Base-by-base conservation (phyloP, 2,888 invertebrate genomes). In the Apomyelois bistriatella region DNA sequence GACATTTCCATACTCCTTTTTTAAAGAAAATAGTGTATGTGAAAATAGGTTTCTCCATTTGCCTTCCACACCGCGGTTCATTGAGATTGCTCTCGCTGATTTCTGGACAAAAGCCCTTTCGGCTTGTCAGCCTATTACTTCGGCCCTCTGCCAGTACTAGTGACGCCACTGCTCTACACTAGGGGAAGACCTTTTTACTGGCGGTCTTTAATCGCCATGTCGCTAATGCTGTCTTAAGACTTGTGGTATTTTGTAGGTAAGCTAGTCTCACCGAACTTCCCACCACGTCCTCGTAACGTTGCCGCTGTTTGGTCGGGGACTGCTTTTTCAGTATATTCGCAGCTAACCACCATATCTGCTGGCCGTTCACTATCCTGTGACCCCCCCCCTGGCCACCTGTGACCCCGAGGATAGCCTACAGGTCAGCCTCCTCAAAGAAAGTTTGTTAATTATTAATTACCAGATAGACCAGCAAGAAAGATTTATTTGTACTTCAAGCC, bases 311-410 rank as follows among this genome's bases (percentile, higher is more conserved):
- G 53, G 53, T 53, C 51, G 53, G 53, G 53, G 56, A 43, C 53
- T 53, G 53, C 51, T 53, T 56, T 51, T 55, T 55, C 55, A 50
- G 35, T 47, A 49, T 55, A 55, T 55, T 55, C 48, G 48, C 53
- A 53, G 56, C 51, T 51, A 56, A 53, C 56, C 53, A 53, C 30
- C 42, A 56, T 53, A 51, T 50, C 53, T 53, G 41, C 22, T 50
- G 53, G 47, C 48, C 51, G 47, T 54, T 47, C 54, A 54, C 35
- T 30, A 51, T 51, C 22, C n/a, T n/a, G n/a, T n/a, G n/a, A n/a
- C n/a, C n/a, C n/a, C n/a, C n/a, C n/a, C n/a, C n/a, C n/a, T n/a
- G 22, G 22, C 22, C 22, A 22, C 22, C 50, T 54, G 46, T 46
- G 50, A 54, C 53, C 53, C 48, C 50, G 50, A 10, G 32, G 38